phyloP scores from a whole-genome alignment of 2,113 vertebrate species.

The Chaenocephalus aceratus region DNA sequence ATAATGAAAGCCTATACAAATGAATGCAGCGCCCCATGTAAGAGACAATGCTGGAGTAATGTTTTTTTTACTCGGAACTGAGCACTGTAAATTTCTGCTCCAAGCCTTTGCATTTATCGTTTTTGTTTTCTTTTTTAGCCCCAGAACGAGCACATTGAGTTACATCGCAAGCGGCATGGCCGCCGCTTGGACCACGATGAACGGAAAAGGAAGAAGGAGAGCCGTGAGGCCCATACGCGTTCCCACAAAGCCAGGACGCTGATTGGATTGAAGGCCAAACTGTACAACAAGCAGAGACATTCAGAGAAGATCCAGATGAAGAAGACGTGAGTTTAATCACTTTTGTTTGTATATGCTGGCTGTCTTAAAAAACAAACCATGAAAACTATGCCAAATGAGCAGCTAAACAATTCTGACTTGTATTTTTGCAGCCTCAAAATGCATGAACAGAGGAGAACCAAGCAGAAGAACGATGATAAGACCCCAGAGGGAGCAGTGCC shows the following conservation, averaged over 20 bases:
- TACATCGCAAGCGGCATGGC: constrained; percentile 95
- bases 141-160: constrained; percentile 97
- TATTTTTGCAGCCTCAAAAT: constrained; percentile 91
- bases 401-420: not conserved
- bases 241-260: constrained; percentile 96
- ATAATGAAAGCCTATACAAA: not conserved
- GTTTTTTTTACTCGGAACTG: too few species aligned
- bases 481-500: constrained; percentile 96
- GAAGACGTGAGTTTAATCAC: constrained; percentile 91
- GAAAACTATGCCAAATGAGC: not conserved
- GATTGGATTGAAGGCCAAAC: constrained; percentile 97
- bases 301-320: constrained; percentile 99
- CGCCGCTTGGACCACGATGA: constrained; percentile 98
- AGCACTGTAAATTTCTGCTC: not conserved
- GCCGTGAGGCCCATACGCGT: constrained; percentile 93
- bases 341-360: not conserved
- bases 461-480: constrained; percentile 95
- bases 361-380: not conserved
- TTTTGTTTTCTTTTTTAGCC: constrained; percentile 83
- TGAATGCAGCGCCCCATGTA: not conserved
- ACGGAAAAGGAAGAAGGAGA: constrained; percentile 95
- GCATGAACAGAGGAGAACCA: constrained; percentile 97
- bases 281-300: constrained; percentile 97
- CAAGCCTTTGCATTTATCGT: not conserved
- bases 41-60: not conserved